phyloP scores from a whole-genome alignment of 2,113 vertebrate genomes.

The Eudyptes chrysolophus region DNA sequence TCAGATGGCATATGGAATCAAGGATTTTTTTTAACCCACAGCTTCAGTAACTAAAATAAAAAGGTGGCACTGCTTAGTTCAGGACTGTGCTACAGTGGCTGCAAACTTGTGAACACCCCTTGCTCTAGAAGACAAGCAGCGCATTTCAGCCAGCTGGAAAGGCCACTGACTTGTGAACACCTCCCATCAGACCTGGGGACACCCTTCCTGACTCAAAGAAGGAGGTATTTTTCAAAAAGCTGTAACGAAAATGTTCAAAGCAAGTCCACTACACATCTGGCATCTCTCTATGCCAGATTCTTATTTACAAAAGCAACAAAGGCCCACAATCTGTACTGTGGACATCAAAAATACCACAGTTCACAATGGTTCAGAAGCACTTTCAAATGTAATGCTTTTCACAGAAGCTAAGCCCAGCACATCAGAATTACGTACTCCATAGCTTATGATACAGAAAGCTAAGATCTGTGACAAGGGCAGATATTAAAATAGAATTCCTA shows the following conservation, averaged over 20 bases:
- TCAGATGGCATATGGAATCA: background rate
- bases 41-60: background rate
- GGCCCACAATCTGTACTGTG: background rate
- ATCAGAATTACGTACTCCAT: background rate
- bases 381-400: background rate
- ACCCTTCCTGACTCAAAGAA: background rate
- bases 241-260: background rate
- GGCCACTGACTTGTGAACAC: background rate
- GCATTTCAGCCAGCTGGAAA: background rate
- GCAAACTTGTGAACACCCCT: background rate
- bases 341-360: background rate
- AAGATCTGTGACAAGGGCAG: background rate
- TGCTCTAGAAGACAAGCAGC: background rate
- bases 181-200: background rate
- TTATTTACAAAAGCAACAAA: background rate
- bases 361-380: background rate
- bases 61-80: background rate
- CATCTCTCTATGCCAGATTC: rapidly evolving
- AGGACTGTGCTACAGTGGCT: background rate
- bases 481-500: background rate
- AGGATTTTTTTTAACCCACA: background rate
- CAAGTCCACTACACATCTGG: background rate
- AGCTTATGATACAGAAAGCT: background rate
- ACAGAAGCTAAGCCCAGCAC: background rate
- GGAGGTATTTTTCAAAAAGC: background rate